Conservation (phyloP, 2,888 invertebrate genomes). For the Tenthredo distinguenda region DNA sequence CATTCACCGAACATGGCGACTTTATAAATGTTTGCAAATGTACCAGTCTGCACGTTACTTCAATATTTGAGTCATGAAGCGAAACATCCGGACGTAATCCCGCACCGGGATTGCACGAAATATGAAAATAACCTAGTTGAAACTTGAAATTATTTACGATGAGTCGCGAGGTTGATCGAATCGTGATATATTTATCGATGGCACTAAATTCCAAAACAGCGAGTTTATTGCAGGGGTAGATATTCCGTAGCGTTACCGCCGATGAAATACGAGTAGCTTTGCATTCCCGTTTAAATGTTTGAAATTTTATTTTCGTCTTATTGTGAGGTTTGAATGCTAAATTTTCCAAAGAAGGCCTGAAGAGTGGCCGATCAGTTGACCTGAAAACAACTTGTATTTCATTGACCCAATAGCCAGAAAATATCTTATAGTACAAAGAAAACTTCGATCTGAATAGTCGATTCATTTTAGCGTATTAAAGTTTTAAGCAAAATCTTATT, state of each 20-base stretch:
- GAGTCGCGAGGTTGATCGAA: neutral
- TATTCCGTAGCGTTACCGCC: neutral
- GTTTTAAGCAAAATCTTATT: neutral
- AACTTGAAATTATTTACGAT: neutral
- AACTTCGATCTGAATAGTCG: neutral
- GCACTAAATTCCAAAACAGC: neutral
- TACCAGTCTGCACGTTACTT: neutral
- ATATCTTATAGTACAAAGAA: neutral
- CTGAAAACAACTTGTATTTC: constrained; percentile 9
- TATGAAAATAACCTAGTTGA: constrained; percentile 4
- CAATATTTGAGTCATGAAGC: constrained; percentile 15
- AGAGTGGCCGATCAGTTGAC: neutral
- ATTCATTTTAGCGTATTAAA: neutral
- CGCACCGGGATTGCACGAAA: neutral
- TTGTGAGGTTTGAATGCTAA: neutral
- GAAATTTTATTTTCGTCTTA: neutral
- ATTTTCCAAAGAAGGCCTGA: neutral
- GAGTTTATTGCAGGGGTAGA: neutral
- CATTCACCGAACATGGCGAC: neutral
- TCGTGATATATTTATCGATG: constrained; percentile 2
- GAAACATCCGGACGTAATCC: neutral
- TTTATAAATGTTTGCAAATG: neutral
- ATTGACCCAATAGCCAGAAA: neutral
- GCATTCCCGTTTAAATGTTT: neutral
- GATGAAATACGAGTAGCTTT: neutral